Conservation (phyloP, 1,140 invertebrate species). For the Idris sp. region DNA sequence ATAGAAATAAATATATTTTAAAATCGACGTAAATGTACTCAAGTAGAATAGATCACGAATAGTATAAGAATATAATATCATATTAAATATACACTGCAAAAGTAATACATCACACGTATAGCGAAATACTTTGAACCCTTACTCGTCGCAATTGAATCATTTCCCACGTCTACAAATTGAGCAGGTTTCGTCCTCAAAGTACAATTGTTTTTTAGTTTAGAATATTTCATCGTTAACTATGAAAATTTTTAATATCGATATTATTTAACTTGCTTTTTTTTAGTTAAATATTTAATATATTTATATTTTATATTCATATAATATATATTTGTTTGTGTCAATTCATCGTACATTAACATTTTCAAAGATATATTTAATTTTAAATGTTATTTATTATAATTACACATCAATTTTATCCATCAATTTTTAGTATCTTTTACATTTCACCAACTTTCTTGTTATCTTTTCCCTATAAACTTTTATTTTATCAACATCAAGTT, state of each 20-base stretch:
- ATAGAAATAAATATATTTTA: no score
- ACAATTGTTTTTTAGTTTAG: slow-evolving; percentile 66
- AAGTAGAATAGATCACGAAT: no score
- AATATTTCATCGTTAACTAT: slow-evolving; percentile 69
- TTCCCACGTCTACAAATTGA: slow-evolving; percentile 67
- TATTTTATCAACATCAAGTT: slow-evolving; percentile 44
- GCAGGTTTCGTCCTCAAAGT: slow-evolving; percentile 70
- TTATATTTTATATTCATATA: slow-evolving; percentile 61
- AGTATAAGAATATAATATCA: no score
- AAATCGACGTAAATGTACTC: no score
- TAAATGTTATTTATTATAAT: slow-evolving; percentile 67
- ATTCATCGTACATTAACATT: slow-evolving; percentile 62
- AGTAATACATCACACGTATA: no score
- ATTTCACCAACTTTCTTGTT: slow-evolving; percentile 38
- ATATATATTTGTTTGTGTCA: slow-evolving; percentile 59
- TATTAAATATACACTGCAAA: no score
- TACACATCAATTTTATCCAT: slow-evolving; percentile 71
- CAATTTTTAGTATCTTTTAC: slow-evolving; percentile 51
- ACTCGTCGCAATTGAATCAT: no score
- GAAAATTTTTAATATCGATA: slow-evolving; percentile 52
- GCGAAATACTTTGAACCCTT: no score
- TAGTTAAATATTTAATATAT: no score
- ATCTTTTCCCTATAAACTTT: slow-evolving; percentile 26
- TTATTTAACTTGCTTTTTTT: slow-evolving; percentile 37
- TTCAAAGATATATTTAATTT: slow-evolving; percentile 65